phyloP scores from a whole-genome alignment of 1,140 invertebrate genomes.

The Aethina tumida region DNA sequence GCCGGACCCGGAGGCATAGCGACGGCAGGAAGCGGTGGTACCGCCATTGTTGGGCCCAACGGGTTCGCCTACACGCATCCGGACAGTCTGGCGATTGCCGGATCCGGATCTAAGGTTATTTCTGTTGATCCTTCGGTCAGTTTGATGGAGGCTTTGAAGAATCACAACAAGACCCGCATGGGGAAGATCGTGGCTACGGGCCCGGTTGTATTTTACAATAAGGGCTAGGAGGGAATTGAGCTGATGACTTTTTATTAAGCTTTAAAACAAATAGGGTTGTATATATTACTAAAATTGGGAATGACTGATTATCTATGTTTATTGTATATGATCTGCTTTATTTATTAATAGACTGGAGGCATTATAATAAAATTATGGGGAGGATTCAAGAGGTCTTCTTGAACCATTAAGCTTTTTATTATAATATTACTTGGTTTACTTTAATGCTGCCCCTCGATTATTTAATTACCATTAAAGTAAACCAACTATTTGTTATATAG shows the following conservation, averaged over 20 bases:
- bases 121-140: slow-evolving; percentile 47
- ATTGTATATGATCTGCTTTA: neutral
- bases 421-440: no score
- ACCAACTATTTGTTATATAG: no score
- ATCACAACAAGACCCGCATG: slow-evolving; percentile 34
- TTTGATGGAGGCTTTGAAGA: slow-evolving; percentile 34
- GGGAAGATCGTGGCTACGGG: slow-evolving; percentile 57
- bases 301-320: no score
- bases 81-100: slow-evolving; percentile 56
- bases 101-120: slow-evolving; percentile 52
- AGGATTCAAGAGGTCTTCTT: no score
- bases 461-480: no score
- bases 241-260: no score
- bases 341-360: no score
- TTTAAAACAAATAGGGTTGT: no score
- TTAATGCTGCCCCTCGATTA: no score
- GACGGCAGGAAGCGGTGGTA: slow-evolving; percentile 59
- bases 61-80: slow-evolving; percentile 60
- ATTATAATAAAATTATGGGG: no score
- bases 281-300: no score
- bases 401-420: no score
- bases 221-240: slow-evolving; percentile 20
- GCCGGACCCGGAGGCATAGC: slow-evolving; percentile 63
- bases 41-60: slow-evolving; percentile 62
- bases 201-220: slow-evolving; percentile 57